Evolutionary conservation across 2,888 invertebrate genomes (phyloP), one percentile per base, ranked within the genome.

Genomic region (Strigamia maritima): DNA sequence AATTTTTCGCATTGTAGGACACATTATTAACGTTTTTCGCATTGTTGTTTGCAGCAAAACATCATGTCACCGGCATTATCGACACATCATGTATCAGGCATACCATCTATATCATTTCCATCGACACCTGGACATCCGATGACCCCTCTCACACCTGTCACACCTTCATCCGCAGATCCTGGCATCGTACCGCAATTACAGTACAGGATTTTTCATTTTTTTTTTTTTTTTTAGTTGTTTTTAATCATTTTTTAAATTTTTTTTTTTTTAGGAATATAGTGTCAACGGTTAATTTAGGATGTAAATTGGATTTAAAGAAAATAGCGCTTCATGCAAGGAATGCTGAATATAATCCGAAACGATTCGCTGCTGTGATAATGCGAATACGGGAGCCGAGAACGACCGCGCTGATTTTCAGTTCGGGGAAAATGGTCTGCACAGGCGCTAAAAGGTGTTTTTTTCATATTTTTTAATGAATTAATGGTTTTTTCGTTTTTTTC

Each of bases 331-430:
- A 97, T 86, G 98, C 98, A 0, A 91, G 98, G 86, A 99, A 99
- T 88, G 98, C 98, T 1, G 98, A 99, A 87, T 99, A 98, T 85
- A 99, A 99, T 87, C 98, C 98, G 10, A 98, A 98, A 87, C 92
- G 98, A 84, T 99, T 99, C 89, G 97, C 98, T 77, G 98, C 98
- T 54, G 98, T 99, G 3, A 98, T 99, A 79, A 99, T 99, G 98
- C 87, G 92, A 83, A 92, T 92, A 82, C 90, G 98, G 84, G 98
- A 94, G 77, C 90, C 90, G 0, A 84, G 90, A 78, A 98, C 93
- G 0, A 94, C 93, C 0, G 93, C 93, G 19, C 87, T 94, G 6
- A 94, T 94, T 80, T 94, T 94, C 84, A 92, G 92, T 82, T 93
- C 93, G 12, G 93, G 94, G 0, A 94, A 94, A 88, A 94, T 94